Conservation (phyloP, 2,797 vertebrate species). For the Peromyscus attwateri region DNA sequence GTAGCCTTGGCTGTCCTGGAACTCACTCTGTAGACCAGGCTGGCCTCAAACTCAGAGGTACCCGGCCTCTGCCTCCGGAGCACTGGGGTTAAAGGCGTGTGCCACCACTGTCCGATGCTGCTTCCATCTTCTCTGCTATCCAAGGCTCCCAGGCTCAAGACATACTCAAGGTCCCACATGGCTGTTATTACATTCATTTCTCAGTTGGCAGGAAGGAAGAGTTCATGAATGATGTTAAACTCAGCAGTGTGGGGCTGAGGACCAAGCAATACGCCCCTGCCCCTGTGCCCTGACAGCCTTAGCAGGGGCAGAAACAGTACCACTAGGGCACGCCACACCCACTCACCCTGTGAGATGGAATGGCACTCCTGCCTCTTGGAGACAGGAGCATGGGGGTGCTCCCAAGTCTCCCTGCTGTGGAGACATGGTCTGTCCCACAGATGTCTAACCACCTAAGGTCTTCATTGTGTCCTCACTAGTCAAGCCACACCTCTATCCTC, state of each 20-base stretch:
- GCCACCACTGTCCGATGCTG: not conserved
- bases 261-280: not conserved
- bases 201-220: not conserved
- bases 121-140: not conserved
- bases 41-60: not conserved
- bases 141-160: not conserved
- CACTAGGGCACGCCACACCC: fast-evolving
- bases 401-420: not conserved
- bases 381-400: not conserved
- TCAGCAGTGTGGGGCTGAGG: not conserved
- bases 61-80: not conserved
- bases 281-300: fast-evolving
- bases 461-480: too few species aligned
- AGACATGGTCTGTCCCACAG: fast-evolving
- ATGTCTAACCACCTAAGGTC: not conserved
- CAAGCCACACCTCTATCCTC: not conserved
- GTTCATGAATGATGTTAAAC: not conserved
- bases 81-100: not conserved
- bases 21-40: not conserved
- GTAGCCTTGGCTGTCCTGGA: not conserved
- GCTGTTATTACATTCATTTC: not conserved
- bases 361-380: not conserved
- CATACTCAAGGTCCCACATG: not conserved
- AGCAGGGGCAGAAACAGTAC: not conserved
- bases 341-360: not conserved